Conservation (phyloP, 2,113 vertebrate genomes). For the Odontophorus gujanensis region DNA sequence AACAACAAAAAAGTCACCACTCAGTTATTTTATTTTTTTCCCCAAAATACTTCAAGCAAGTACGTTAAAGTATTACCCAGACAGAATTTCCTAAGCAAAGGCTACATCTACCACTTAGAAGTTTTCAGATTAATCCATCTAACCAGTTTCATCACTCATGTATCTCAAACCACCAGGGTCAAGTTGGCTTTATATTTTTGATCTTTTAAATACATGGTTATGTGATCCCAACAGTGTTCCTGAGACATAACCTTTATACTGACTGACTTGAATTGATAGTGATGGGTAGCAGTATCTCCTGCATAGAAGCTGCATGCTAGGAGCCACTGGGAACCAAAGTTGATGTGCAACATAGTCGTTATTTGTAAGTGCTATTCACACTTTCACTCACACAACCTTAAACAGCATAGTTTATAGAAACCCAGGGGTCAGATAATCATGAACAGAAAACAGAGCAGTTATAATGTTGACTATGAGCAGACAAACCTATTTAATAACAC, state of each 20-base stretch:
- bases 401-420: background rate
- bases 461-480: background rate
- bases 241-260: rapidly evolving
- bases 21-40: background rate
- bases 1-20: background rate
- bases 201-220: background rate
- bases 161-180: background rate
- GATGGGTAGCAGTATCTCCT: too few species aligned
- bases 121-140: background rate
- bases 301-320: background rate
- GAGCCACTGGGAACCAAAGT: background rate
- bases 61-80: background rate
- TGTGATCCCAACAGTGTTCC: background rate
- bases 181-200: background rate
- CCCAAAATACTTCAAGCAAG: background rate
- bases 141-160: background rate
- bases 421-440: background rate
- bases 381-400: background rate
- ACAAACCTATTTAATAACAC: background rate
- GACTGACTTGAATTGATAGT: background rate
- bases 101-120: background rate
- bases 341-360: background rate
- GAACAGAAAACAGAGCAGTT: background rate
- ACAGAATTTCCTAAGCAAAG: background rate
- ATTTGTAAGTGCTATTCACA: background rate